Percentiles rank a stretch among this genome's conserved stretches.
Conservation (phyloP, 2,888 invertebrate species). For the Hyalella azteca region DNA sequence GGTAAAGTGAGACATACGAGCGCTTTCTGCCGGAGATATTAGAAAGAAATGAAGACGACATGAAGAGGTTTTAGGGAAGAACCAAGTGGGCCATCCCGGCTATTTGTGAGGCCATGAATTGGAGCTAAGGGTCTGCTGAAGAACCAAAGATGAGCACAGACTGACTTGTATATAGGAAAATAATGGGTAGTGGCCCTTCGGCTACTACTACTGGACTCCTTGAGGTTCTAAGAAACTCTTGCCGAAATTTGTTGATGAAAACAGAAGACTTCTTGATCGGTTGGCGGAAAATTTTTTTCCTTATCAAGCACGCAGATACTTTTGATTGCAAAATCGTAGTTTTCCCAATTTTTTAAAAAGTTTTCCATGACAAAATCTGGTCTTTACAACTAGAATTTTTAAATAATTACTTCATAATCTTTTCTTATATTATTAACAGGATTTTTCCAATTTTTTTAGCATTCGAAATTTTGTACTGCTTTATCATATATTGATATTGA, state of each 20-base stretch:
- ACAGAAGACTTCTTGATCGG: conserved; percentile 3
- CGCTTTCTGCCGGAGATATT: conserved; percentile 21
- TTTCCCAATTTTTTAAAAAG: too few relatives aligned
- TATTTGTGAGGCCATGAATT: conserved; percentile 37
- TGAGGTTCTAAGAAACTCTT: neutral
- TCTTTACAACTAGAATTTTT: too few relatives aligned
- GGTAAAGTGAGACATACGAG: conserved; percentile 30
- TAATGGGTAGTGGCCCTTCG: conserved; percentile 18
- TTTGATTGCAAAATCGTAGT: too few relatives aligned
- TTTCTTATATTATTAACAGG: too few relatives aligned
- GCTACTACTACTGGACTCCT: conserved; percentile 12
- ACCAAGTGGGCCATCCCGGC: conserved; percentile 34
- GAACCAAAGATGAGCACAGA: conserved; percentile 34
- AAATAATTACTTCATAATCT: too few relatives aligned
- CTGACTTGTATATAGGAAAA: conserved; percentile 37
- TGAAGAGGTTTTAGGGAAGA: conserved; percentile 37
- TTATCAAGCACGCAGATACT: too few relatives aligned
- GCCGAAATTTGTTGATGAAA: neutral
- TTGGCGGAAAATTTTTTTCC: neutral
- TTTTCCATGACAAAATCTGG: too few relatives aligned
- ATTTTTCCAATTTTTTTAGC: too few relatives aligned
- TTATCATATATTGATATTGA: too few relatives aligned
- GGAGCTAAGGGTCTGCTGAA: conserved; percentile 37
- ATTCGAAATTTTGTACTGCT: too few relatives aligned
- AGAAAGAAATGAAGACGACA: conserved; percentile 36